Conservation (phyloP, 2,888 invertebrate species). For the Thymelicus acteon region DNA sequence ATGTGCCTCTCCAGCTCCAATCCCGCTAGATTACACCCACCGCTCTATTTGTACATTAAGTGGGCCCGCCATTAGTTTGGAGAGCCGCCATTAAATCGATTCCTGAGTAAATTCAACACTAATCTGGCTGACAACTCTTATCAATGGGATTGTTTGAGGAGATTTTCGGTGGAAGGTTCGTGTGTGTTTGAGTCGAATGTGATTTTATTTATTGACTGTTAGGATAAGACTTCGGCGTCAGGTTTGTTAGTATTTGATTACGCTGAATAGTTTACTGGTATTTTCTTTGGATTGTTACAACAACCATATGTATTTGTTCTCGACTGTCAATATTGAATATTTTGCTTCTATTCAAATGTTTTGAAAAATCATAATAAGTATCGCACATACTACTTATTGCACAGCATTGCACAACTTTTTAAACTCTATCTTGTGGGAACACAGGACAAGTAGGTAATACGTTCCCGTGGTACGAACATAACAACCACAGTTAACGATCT, state of each 20-base stretch:
- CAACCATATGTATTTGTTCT: neutral
- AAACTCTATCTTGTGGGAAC: slow-evolving; percentile 4
- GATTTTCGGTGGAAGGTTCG: neutral
- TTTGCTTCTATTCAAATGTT: too few relatives aligned
- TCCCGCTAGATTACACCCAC: slow-evolving; percentile 61
- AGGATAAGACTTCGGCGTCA: neutral
- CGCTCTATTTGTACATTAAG: slow-evolving; percentile 62
- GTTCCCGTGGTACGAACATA: slow-evolving; percentile 6
- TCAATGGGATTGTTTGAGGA: slow-evolving; percentile 24
- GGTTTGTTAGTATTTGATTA: neutral
- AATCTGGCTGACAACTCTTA: slow-evolving; percentile 29
- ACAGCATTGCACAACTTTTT: slow-evolving; percentile 2
- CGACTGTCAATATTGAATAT: too few relatives aligned
- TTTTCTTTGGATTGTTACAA: neutral
- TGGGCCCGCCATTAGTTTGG: slow-evolving; percentile 60
- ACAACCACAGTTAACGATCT: slow-evolving; percentile 17
- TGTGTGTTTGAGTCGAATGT: neutral
- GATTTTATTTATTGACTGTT: slow-evolving; percentile 4
- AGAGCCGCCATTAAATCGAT: slow-evolving; percentile 61
- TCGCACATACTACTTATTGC: neutral
- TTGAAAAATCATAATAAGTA: neutral
- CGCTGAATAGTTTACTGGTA: neutral
- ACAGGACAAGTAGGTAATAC: slow-evolving; percentile 1
- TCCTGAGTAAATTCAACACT: slow-evolving; percentile 54
- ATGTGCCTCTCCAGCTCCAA: slow-evolving; percentile 54